Conservation (phyloP, 2,888 invertebrate genomes). For the Cryptops parisi region DNA sequence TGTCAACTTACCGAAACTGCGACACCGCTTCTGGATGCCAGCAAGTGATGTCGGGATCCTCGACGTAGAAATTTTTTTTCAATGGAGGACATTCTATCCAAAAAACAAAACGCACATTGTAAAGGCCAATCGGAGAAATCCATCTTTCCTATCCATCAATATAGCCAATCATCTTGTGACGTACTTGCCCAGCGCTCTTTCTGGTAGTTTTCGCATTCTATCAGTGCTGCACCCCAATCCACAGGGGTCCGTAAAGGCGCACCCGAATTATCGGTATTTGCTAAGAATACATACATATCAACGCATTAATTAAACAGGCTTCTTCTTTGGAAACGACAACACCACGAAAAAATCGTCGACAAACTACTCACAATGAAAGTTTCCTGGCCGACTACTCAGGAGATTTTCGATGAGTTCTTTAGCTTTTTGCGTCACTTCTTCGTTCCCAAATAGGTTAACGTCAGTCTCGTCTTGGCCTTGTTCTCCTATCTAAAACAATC, state of each 20-base stretch:
- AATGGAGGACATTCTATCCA: slow-evolving; percentile 44
- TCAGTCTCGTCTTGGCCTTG: slow-evolving; percentile 27
- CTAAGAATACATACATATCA: too few relatives aligned
- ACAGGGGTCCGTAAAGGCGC: too few relatives aligned
- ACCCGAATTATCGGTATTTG: too few relatives aligned
- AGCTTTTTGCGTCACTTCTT: slow-evolving; percentile 38
- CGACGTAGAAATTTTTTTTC: slow-evolving; percentile 66
- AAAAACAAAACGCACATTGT: slow-evolving; percentile 1
- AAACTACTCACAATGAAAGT: too few relatives aligned
- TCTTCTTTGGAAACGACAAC: too few relatives aligned
- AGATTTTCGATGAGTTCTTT: slow-evolving; percentile 26
- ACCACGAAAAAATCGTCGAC: too few relatives aligned
- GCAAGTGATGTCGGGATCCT: slow-evolving; percentile 51
- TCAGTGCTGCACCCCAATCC: slow-evolving; percentile 29
- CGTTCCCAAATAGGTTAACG: slow-evolving; percentile 39
- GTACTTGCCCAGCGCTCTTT: slow-evolving; percentile 43
- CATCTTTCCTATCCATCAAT: not conserved
- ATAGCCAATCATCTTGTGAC: not conserved
- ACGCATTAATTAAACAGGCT: too few relatives aligned
- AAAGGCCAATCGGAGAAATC: not conserved
- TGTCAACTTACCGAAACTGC: slow-evolving; percentile 36
- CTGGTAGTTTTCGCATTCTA: slow-evolving; percentile 32
- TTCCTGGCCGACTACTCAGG: too few relatives aligned
- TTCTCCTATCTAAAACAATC: slow-evolving; percentile 11
- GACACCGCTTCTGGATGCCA: slow-evolving; percentile 49